Conservation (phyloP, 2,113 vertebrate species). For the Sitta europaea region DNA sequence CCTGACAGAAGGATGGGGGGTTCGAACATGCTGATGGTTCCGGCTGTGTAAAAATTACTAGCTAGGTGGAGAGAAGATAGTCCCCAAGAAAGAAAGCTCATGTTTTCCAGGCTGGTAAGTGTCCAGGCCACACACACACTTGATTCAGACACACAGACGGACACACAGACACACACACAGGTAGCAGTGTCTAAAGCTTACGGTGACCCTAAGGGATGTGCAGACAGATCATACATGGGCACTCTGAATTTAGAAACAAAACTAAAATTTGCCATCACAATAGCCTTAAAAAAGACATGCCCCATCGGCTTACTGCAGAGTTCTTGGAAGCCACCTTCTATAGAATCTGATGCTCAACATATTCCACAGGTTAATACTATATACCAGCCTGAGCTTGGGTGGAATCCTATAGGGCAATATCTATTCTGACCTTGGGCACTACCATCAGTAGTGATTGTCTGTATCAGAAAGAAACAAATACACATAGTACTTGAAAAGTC, state of each 20-base stretch:
- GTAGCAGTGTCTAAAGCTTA: neutral
- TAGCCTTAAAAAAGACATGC: neutral
- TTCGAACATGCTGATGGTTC: neutral
- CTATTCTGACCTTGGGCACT: neutral
- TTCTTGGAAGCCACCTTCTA: neutral
- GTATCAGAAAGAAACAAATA: neutral
- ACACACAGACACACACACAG: fast-evolving
- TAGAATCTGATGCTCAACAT: neutral
- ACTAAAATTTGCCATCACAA: neutral
- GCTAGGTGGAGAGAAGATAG: neutral
- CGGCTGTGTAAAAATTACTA: neutral
- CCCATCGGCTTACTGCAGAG: neutral
- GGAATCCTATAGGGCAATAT: neutral
- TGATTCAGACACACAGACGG: neutral
- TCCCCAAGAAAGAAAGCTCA: neutral
- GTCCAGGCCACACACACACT: fast-evolving
- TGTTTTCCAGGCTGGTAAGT: neutral
- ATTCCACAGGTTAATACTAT: neutral
- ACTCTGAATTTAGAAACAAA: neutral
- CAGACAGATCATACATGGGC: neutral
- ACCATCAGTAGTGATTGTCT: neutral
- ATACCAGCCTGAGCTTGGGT: neutral
- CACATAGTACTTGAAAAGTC: neutral
- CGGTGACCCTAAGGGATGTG: fast-evolving
- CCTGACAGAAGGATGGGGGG: neutral